Percentiles rank a stretch among this genome's conserved stretches.
These are phyloP conservation scores for Heterochromis multidens DNA, from an alignment of 2,113 vertebrate genomes.

Conservation along the genomic window DNA sequence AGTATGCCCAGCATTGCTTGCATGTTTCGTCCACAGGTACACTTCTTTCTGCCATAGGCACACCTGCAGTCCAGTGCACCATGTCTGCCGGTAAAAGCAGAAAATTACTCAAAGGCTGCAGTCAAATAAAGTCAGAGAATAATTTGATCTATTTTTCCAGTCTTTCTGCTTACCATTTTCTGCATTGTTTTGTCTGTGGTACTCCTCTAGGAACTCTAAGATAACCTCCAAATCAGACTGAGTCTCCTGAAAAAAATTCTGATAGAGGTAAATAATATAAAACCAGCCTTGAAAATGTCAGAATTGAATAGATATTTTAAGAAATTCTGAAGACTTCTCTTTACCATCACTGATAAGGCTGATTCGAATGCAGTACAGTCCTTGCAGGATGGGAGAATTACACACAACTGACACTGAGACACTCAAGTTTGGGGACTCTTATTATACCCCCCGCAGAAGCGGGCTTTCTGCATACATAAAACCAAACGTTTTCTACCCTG, in stretches of 20 bases:
- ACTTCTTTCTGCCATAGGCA: background rate
- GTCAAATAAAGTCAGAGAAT: background rate
- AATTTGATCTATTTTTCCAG: background rate
- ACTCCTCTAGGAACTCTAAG: slow-evolving; percentile 77
- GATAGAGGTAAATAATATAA: background rate
- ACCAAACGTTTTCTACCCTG: slow-evolving; percentile 32
- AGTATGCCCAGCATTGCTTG: slow-evolving; percentile 11
- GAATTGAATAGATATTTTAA: background rate
- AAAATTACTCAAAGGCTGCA: background rate
- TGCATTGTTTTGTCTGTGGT: slow-evolving; percentile 64
- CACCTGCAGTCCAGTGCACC: background rate
- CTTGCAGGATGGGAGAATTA: slow-evolving; percentile 10
- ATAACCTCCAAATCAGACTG: slow-evolving; percentile 79
- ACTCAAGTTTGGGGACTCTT: slow-evolving; percentile 18
- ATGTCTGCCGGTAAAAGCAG: background rate
- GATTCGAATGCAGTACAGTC: background rate
- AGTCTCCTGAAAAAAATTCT: slow-evolving; percentile 54
- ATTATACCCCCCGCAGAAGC: slow-evolving; percentile 50
- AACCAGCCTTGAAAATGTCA: background rate
- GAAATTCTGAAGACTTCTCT: background rate
- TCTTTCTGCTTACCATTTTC: slow-evolving; percentile 31
- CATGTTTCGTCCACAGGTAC: background rate
- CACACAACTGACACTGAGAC: slow-evolving; percentile 28
- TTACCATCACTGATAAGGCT: slow-evolving; percentile 52
- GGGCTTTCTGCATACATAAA: slow-evolving; percentile 28